Evolutionary conservation across 2,888 invertebrate species (phyloP).

Genomic region (Dynastes maya): DNA sequence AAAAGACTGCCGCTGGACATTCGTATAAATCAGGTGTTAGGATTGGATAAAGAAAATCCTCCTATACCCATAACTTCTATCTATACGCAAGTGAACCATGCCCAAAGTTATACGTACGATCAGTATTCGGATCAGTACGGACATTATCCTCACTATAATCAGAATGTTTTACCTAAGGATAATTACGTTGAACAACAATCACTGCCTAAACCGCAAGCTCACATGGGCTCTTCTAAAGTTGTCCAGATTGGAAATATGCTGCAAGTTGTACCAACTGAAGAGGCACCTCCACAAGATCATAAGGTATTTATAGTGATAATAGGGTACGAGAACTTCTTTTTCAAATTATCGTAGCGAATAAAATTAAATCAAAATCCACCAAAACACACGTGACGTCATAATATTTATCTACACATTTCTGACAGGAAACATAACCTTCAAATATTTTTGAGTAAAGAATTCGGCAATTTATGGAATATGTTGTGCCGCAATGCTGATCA

Average conservation of each 20-base stretch:
- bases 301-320: conserved; percentile 24
- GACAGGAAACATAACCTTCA: no score
- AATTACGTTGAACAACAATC: conserved; percentile 50
- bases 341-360: no score
- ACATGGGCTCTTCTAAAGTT: conserved; percentile 56
- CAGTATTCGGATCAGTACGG: conserved; percentile 47
- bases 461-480: no score
- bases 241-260: conserved; percentile 75
- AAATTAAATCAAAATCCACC: no score
- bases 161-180: conserved; percentile 36
- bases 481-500: no score
- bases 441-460: no score
- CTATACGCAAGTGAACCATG: conserved; percentile 50
- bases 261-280: conserved; percentile 75
- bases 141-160: conserved; percentile 49
- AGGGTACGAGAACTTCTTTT: no score
- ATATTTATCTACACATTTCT: no score
- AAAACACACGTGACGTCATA: no score
- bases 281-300: conserved; percentile 52
- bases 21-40: conserved; percentile 75
- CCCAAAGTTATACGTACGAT: conserved; percentile 44
- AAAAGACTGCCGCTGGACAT: conserved; percentile 76
- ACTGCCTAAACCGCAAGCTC: background rate
- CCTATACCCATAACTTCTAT: conserved; percentile 56
- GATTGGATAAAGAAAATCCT: conserved; percentile 69